These are phyloP conservation scores for Oryzias melastigma DNA, from an alignment of 2,113 vertebrate species.

Conservation along the genomic window DNA sequence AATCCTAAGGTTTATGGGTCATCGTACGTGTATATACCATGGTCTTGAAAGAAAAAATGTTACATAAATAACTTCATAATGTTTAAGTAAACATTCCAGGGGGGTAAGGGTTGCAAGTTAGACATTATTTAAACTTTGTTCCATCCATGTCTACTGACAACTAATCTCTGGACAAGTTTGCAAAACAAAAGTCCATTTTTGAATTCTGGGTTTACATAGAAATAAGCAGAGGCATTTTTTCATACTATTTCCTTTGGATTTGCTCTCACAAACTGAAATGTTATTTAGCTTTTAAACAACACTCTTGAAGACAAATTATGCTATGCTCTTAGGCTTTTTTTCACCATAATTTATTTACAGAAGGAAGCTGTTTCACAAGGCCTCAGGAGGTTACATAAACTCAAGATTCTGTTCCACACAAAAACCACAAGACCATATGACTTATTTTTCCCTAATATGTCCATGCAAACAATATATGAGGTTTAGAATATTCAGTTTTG, in stretches of 20 bases:
- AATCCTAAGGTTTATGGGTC: too few relatives aligned
- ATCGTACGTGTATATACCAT: too few relatives aligned
- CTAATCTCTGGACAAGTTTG: too few relatives aligned
- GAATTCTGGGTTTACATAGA: neutral
- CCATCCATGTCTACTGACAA: too few relatives aligned
- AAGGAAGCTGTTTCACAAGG: conserved; percentile 62
- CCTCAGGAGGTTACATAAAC: conserved; percentile 58
- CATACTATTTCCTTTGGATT: conserved; percentile 25
- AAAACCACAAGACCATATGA: conserved; percentile 66
- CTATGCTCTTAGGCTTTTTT: conserved; percentile 30
- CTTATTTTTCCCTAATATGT: conserved; percentile 42
- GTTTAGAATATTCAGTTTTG: conserved; percentile 20
- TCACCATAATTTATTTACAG: conserved; percentile 60
- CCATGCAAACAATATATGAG: conserved; percentile 25
- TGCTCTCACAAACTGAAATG: conserved; percentile 2
- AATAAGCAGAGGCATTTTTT: conserved; percentile 8
- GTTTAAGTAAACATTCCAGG: too few relatives aligned
- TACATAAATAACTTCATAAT: too few relatives aligned
- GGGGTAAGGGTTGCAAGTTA: too few relatives aligned
- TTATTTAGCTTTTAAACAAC: conserved; percentile 37
- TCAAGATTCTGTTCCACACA: conserved; percentile 45
- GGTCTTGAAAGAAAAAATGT: too few relatives aligned
- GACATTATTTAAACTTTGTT: too few relatives aligned
- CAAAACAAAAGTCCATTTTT: neutral
- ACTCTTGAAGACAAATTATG: conserved; percentile 51